Conservation (phyloP, 2,888 invertebrate species). For the Ormyrus rosae region DNA sequence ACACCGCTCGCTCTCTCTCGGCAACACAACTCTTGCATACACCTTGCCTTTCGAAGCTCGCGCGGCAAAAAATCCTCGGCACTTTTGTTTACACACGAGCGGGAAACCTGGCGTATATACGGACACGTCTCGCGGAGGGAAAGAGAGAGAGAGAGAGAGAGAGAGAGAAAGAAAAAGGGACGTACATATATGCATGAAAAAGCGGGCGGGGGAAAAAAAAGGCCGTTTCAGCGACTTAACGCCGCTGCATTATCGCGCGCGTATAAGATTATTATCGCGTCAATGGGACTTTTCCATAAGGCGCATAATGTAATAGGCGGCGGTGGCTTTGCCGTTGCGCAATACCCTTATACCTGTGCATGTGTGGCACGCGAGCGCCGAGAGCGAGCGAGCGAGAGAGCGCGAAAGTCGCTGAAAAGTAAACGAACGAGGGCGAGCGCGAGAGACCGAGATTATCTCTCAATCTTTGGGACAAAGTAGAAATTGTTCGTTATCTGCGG, state of each 20-base stretch:
- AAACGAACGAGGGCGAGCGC: slow-evolving; percentile 37
- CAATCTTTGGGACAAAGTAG: slow-evolving; percentile 55
- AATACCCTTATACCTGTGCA: slow-evolving; percentile 38
- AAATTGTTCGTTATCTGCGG: slow-evolving; percentile 50
- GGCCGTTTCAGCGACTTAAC: slow-evolving; percentile 2
- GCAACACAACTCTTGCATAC: too few species aligned
- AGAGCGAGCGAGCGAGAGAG: not conserved
- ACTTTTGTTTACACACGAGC: too few species aligned
- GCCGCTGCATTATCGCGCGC: slow-evolving; percentile 51
- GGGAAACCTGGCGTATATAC: too few species aligned
- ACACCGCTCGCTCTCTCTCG: too few species aligned
- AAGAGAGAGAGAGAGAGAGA: not conserved
- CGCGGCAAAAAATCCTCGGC: too few species aligned
- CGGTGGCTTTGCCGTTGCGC: slow-evolving; percentile 33
- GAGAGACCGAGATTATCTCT: slow-evolving; percentile 47
- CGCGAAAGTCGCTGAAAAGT: slow-evolving; percentile 55
- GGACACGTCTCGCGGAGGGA: not conserved
- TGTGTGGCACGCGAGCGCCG: slow-evolving; percentile 21
- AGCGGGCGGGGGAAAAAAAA: slow-evolving; percentile 4
- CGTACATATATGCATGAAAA: not conserved
- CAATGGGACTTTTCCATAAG: slow-evolving; percentile 58
- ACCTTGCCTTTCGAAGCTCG: too few species aligned
- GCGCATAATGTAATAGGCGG: slow-evolving; percentile 54
- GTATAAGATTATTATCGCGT: slow-evolving; percentile 57
- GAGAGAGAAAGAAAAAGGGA: not conserved